Evolutionary conservation across 2,113 vertebrate genomes (phyloP).

Genomic region (Amblyopsis rosae): DNA sequence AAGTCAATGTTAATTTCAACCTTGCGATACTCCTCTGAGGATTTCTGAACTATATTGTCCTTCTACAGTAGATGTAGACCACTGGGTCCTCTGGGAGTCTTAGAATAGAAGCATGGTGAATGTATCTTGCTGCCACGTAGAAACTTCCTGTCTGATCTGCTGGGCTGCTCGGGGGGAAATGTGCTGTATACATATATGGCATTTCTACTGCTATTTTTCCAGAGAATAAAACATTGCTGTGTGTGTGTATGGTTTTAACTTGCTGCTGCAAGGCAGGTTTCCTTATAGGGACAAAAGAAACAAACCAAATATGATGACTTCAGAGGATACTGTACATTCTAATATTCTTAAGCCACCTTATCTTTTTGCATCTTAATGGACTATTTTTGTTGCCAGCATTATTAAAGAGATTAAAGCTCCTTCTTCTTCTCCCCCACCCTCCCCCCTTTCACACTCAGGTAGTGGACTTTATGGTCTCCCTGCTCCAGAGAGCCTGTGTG

Average conservation of each 20-base stretch:
- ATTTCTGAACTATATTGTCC: no score
- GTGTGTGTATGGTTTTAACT: no score
- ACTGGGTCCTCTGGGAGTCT: conserved; percentile 5
- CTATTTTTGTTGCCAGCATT: background rate
- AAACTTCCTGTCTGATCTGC: conserved; percentile 26
- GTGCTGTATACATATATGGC: no score
- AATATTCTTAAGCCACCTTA: conserved; percentile 21
- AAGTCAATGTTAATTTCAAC: no score
- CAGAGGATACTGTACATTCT: conserved; percentile 7
- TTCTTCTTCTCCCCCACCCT: background rate
- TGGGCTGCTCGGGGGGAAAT: background rate
- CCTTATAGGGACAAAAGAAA: background rate
- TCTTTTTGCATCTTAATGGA: conserved; percentile 9
- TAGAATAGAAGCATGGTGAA: conserved; percentile 24
- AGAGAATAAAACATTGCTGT: no score
- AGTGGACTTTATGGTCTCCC: conserved; percentile 82
- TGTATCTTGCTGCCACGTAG: conserved; percentile 6
- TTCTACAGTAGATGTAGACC: background rate
- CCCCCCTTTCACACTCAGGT: conserved; percentile 73
- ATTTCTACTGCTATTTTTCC: no score
- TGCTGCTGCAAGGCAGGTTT: background rate
- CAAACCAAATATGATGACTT: conserved; percentile 5
- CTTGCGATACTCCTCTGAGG: no score
- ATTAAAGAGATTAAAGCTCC: background rate
- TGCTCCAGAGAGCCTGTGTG: conserved; percentile 82